Conservation (phyloP, 2,113 vertebrate species). For the Vombatus ursinus region DNA sequence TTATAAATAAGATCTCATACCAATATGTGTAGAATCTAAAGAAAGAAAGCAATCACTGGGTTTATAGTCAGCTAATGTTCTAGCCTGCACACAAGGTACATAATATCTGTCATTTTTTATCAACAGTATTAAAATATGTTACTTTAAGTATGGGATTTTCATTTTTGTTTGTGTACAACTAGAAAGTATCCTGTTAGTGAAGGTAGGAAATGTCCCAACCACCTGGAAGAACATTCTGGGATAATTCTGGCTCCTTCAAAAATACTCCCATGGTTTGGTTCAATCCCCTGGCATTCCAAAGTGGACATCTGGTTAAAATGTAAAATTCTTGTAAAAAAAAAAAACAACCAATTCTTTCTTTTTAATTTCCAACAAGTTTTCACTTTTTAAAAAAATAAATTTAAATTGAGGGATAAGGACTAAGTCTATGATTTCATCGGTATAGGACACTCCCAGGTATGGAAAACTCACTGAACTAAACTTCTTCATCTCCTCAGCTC, state of each 20-base stretch:
- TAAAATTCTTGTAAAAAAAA: constrained; percentile 16
- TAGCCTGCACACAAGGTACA: constrained; percentile 61
- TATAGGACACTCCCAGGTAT: not conserved
- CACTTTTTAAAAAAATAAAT: not conserved
- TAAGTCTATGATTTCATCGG: not conserved
- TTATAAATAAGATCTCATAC: constrained; percentile 66
- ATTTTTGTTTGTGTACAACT: constrained; percentile 73
- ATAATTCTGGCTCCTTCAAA: constrained; percentile 43
- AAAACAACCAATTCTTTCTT: not conserved
- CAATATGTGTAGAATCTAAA: constrained; percentile 46
- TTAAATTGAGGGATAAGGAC: not conserved
- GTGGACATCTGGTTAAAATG: constrained; percentile 14
- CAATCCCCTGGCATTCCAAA: constrained; percentile 36
- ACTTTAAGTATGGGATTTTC: constrained; percentile 67
- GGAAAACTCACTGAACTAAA: not conserved
- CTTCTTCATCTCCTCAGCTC: not conserved
- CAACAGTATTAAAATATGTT: constrained; percentile 64
- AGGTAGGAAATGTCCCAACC: constrained; percentile 37
- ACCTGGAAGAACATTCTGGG: constrained; percentile 43
- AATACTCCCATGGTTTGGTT: constrained; percentile 42
- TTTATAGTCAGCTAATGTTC: constrained; percentile 49
- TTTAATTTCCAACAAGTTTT: not conserved
- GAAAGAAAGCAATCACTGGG: constrained; percentile 46
- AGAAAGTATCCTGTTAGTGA: constrained; percentile 60
- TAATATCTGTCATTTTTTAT: constrained; percentile 70